Conservation (phyloP, 2,113 vertebrate species). For the Sterna hirundo region DNA sequence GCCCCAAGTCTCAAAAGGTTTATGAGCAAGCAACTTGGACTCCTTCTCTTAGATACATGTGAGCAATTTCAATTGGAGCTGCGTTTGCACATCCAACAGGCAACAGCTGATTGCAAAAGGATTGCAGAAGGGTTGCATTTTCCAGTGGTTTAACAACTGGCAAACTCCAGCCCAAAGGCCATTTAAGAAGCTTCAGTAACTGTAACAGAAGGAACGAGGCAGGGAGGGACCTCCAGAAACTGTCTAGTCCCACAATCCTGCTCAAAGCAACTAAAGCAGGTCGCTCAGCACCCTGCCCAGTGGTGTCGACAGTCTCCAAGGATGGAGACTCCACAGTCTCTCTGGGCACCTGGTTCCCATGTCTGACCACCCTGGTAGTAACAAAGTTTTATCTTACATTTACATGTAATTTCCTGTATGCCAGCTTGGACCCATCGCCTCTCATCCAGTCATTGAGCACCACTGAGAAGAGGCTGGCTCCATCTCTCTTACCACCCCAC, state of each 20-base stretch:
- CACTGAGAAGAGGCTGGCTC: neutral
- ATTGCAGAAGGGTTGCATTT: neutral
- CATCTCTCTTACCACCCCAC: neutral
- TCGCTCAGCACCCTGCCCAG: neutral
- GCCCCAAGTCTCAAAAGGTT: neutral
- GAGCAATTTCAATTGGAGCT: neutral
- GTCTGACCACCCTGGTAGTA: neutral
- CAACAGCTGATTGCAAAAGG: neutral
- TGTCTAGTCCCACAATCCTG: neutral
- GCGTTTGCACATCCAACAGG: neutral
- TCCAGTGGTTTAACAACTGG: neutral
- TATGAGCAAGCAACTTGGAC: neutral
- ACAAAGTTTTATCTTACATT: neutral
- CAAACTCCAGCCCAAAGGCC: neutral
- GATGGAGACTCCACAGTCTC: neutral
- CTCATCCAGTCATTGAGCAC: neutral
- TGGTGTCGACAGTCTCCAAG: neutral
- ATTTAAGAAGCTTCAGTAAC: neutral
- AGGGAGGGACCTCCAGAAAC: neutral
- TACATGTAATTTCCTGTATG: neutral
- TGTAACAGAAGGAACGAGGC: neutral
- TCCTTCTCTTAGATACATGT: neutral
- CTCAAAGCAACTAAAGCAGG: neutral
- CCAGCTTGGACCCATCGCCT: neutral
- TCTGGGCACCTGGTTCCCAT: neutral